A percentile compares a stretch with the other conserved stretches of the same genome.
Evolutionary conservation across 2,113 vertebrate genomes (phyloP).

Genomic region (Ranitomeya imitator): DNA sequence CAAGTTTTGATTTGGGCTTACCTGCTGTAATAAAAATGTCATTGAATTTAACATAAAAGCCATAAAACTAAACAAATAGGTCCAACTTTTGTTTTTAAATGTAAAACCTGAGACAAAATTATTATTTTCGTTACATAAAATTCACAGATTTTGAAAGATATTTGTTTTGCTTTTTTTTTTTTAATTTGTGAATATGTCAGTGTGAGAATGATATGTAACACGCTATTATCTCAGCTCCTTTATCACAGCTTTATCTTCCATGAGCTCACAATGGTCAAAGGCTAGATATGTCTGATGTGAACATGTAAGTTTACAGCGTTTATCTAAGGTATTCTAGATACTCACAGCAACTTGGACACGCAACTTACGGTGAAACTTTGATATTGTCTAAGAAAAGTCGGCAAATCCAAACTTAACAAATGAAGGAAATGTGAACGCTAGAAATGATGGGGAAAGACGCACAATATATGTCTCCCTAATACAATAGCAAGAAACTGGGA

Average conservation of each 20-base stretch:
- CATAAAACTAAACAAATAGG: too few relatives aligned
- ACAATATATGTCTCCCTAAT: slow-evolving; percentile 48
- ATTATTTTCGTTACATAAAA: too few relatives aligned
- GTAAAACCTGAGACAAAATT: too few relatives aligned
- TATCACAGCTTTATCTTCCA: not conserved
- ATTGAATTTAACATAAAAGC: too few relatives aligned
- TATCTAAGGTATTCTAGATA: not conserved
- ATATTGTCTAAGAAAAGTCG: slow-evolving; percentile 19
- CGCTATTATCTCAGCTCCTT: not conserved
- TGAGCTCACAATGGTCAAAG: not conserved
- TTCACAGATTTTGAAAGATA: too few relatives aligned
- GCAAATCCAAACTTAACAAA: slow-evolving; percentile 17
- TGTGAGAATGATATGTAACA: not conserved
- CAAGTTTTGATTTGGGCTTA: too few relatives aligned
- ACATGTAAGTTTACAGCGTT: not conserved
- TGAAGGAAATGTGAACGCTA: slow-evolving; percentile 41
- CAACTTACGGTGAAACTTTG: not conserved
- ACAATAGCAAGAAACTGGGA: slow-evolving; percentile 53
- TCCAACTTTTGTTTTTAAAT: too few relatives aligned
- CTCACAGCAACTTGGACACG: not conserved
- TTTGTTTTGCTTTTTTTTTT: too few relatives aligned
- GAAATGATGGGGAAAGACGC: slow-evolving; percentile 37
- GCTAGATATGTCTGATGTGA: not conserved
- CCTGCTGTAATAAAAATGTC: too few relatives aligned
- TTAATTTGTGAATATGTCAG: too few relatives aligned